Evolutionary conservation across 2,113 vertebrate species (phyloP).

Genomic region (Scalopus aquaticus): DNA sequence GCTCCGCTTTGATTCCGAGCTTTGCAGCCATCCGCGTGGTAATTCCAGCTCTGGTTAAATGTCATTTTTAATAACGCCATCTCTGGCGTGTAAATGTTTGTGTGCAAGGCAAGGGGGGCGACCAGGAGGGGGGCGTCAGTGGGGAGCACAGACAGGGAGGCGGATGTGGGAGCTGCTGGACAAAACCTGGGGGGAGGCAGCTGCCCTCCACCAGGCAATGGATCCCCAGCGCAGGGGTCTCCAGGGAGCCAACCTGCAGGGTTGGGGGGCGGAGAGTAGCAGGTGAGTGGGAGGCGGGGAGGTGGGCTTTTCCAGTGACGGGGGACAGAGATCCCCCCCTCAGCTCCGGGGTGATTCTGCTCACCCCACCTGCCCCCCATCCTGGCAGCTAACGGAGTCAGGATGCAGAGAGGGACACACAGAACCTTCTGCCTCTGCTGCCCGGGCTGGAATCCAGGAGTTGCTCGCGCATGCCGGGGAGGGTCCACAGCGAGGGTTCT

Average conservation of each 20-base stretch:
- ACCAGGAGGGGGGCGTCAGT: neutral
- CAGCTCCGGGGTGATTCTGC: neutral
- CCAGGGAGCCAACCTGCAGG: neutral
- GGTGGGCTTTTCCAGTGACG: neutral
- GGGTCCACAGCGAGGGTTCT: accelerated
- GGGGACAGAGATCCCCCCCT: neutral
- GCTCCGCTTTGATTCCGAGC: conserved; percentile 69
- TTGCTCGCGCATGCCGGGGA: neutral
- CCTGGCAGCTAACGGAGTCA: neutral
- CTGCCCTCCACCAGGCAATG: neutral
- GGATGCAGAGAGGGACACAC: neutral
- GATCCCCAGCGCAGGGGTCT: neutral
- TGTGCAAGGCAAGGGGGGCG: neutral
- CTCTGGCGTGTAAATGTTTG: conserved; percentile 44
- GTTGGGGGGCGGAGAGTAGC: neutral
- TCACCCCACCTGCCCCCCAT: neutral
- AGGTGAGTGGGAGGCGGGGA: neutral
- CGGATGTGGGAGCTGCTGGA: neutral
- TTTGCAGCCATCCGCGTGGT: conserved; percentile 62
- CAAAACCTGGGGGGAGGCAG: neutral
- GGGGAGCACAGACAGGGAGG: neutral
- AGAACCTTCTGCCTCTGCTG: neutral
- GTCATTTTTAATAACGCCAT: conserved; percentile 77
- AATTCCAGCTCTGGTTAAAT: conserved; percentile 76
- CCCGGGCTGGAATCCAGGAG: neutral